phyloP scores from a whole-genome alignment of 2,113 vertebrate species.

The Suncus etruscus region DNA sequence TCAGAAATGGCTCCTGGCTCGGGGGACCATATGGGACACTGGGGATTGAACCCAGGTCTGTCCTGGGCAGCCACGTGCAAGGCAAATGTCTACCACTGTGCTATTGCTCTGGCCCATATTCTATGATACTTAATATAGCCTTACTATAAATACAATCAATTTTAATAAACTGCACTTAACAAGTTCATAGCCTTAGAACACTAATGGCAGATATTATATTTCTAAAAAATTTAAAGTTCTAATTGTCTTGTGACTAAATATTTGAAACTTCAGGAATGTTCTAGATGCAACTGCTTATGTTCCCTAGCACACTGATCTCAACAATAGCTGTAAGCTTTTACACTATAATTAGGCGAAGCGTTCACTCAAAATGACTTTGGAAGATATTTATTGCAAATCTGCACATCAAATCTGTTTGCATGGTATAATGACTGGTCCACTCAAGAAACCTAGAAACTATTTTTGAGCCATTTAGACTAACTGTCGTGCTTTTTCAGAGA shows the following conservation, averaged over 20 bases:
- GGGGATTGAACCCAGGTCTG: too few species aligned
- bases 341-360: not conserved
- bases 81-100: too few species aligned
- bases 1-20: too few species aligned
- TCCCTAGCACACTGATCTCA: not conserved
- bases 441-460: not conserved
- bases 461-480: not conserved
- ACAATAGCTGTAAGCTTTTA: not conserved
- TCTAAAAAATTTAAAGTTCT: conserved; percentile 9
- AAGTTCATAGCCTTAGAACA: not conserved
- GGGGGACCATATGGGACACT: too few species aligned
- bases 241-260: not conserved
- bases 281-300: not conserved
- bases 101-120: not conserved
- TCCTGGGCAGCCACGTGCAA: too few species aligned
- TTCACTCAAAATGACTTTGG: not conserved
- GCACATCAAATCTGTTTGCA: not conserved
- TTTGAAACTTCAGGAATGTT: conserved; percentile 4
- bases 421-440: not conserved
- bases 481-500: not conserved
- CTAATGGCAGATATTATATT: not conserved
- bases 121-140: not conserved
- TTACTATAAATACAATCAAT: not conserved
- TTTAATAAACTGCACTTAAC: not conserved
- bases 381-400: not conserved